Base-by-base conservation (phyloP, 2,113 vertebrate species). In the Salvelinus fontinalis region DNA sequence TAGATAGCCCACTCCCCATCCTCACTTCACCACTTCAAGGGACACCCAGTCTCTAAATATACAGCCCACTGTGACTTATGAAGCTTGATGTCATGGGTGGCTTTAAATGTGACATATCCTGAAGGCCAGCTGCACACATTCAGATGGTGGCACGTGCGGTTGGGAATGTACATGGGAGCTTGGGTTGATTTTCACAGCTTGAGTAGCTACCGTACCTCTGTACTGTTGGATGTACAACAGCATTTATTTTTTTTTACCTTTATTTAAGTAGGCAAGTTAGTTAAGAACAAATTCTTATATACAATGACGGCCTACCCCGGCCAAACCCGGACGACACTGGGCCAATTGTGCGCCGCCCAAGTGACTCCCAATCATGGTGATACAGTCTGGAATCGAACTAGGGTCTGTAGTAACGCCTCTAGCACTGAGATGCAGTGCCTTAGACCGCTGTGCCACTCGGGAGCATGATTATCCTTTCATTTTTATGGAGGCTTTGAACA, bases 121-220 rank as follows among this genome's bases (percentile, higher is more conserved):
- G 20, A 48, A 12, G 9, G 39, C 22, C n/a, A 7, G 73, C 2
- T 26, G 20, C 34, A 69, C 77, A 69, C 31, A 87, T 73, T 78
- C 49, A 79, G 75, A 74, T 22, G 16, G 66, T 3, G 5, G 66
- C 73, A 74, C 71, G 8, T 29, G 49, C 65, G 74, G 49, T 80
- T 76, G 71, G 81, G 77, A 86, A 59, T 72, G 70, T 59, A 13
- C 24, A 51, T 18, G n/a, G 31, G 31, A 34, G 69, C 69, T n/a
- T 51, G 16, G 48, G 75, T 81, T 79, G 84, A 87, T 88, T 90
- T 87, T 76, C 79, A 75, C 54, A 54, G 74, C 78, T 29, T 60
- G 39, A 26, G 9, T 27, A 16, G 1, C 26, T 67, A 27, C 27
- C 27, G 14, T 67, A 67, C 14, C 18, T 68, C 66, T 68, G 11